Conservation (phyloP, 2,113 vertebrate genomes). For the Spea multiplicata region DNA sequence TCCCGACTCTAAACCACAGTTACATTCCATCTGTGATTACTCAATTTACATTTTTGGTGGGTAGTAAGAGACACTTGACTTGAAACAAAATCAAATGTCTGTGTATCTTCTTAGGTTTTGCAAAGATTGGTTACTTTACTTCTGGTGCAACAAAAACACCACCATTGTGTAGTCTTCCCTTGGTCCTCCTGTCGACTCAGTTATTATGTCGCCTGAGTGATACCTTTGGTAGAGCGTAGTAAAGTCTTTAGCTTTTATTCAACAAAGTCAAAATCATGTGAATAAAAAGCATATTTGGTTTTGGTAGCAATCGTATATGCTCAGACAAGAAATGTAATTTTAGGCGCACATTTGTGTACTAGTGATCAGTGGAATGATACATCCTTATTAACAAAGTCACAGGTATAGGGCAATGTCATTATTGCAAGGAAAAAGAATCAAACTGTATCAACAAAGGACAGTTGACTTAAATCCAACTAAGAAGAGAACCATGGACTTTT, state of each 20-base stretch:
- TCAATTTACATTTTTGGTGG: neutral
- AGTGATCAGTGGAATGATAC: conserved; percentile 6
- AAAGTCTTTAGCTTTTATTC: neutral
- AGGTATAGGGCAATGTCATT: conserved; percentile 4
- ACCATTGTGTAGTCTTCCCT: conserved; percentile 1
- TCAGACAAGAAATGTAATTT: conserved; percentile 2
- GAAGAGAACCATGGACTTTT: neutral
- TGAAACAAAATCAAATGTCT: neutral
- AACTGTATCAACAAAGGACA: conserved; percentile 6
- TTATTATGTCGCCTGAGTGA: conserved; percentile 11
- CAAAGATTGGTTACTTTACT: neutral
- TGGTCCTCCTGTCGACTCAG: neutral
- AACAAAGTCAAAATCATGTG: conserved; percentile 7
- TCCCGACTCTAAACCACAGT: too few species aligned
- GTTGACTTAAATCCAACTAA: conserved; percentile 20
- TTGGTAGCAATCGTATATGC: neutral
- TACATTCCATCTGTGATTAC: too few species aligned
- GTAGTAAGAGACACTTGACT: neutral
- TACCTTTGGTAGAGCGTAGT: conserved; percentile 33
- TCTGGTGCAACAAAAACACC: neutral
- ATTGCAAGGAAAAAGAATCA: conserved; percentile 14
- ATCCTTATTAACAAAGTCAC: conserved; percentile 27
- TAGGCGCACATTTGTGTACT: neutral
- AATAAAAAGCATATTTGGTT: conserved; percentile 3
- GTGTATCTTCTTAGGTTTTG: neutral